Percentiles rank a stretch among this genome's conserved stretches.
Evolutionary conservation across 2,113 vertebrate genomes (phyloP).

Genomic region (Eurystomus gularis): DNA sequence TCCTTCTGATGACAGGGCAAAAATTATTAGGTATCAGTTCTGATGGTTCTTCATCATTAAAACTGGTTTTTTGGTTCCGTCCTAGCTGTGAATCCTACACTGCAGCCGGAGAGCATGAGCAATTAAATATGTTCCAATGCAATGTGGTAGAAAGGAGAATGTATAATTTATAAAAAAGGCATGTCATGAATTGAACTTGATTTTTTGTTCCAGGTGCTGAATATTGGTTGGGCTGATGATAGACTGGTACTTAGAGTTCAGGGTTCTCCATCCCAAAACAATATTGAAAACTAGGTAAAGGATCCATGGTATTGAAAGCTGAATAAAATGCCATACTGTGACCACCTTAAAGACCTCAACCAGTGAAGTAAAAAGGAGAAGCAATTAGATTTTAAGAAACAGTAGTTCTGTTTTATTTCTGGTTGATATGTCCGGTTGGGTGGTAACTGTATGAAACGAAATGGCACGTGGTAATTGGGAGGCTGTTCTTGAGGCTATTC

Average conservation of each 20-base stretch:
- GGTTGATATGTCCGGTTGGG: not conserved
- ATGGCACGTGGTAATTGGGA: not conserved
- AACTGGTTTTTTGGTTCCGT: not conserved
- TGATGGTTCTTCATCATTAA: not conserved
- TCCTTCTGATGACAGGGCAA: not conserved
- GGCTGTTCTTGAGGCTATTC: not conserved
- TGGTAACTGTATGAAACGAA: not conserved
- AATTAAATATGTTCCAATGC: not conserved
- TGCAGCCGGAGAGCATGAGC: not conserved
- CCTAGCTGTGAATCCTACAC: not conserved
- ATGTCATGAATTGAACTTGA: not conserved
- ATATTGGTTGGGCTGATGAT: not conserved
- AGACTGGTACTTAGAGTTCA: not conserved
- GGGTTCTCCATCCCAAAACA: not conserved
- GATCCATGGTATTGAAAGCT: not conserved
- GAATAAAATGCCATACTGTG: not conserved
- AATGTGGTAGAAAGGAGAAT: not conserved
- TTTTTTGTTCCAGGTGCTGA: not conserved
- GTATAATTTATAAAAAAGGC: not conserved
- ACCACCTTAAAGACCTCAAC: not conserved
- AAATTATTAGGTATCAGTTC: not conserved
- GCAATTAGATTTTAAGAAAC: not conserved
- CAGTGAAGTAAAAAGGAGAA: not conserved
- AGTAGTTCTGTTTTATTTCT: not conserved
- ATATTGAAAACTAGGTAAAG: not conserved